phyloP scores from a whole-genome alignment of 1,140 invertebrate genomes.

The Bombus waltoni region DNA sequence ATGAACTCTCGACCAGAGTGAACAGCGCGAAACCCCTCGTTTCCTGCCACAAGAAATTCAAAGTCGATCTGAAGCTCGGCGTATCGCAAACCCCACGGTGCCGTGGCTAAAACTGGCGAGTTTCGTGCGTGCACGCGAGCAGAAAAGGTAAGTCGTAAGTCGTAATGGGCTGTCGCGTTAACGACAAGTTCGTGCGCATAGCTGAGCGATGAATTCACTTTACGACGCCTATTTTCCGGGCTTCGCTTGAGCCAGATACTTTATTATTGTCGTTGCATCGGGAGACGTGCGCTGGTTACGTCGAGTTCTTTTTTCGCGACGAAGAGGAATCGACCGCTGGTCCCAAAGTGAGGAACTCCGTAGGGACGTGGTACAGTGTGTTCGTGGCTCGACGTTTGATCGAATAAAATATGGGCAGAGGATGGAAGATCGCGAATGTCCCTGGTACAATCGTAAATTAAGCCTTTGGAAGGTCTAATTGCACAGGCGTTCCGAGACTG shows the following conservation, averaged over 20 bases:
- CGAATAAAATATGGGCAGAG: slow-evolving; percentile 24
- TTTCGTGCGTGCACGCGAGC: slow-evolving; percentile 26
- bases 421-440: not conserved
- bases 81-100: not conserved
- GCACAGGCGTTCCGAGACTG: not conserved
- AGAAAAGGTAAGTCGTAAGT: slow-evolving; percentile 39
- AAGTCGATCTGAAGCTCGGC: not conserved
- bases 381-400: slow-evolving; percentile 19
- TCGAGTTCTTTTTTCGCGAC: slow-evolving; percentile 34
- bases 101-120: not conserved
- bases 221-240: slow-evolving; percentile 68
- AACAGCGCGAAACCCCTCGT: not conserved
- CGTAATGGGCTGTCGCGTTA: slow-evolving; percentile 35
- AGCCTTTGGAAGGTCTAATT: slow-evolving; percentile 17
- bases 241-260: slow-evolving; percentile 54
- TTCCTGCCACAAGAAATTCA: not conserved
- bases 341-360: slow-evolving; percentile 20
- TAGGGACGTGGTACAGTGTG: not conserved
- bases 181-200: slow-evolving; percentile 46
- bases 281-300: slow-evolving; percentile 30
- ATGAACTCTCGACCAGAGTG: too few relatives aligned
- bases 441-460: not conserved
- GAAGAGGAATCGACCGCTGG: slow-evolving; percentile 26
- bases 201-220: slow-evolving; percentile 66
- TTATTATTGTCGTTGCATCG: slow-evolving; percentile 69